Percentiles rank a stretch among this genome's conserved stretches.
phyloP scores from a whole-genome alignment of 2,113 vertebrate genomes.

The Leucopsar rothschildi region DNA sequence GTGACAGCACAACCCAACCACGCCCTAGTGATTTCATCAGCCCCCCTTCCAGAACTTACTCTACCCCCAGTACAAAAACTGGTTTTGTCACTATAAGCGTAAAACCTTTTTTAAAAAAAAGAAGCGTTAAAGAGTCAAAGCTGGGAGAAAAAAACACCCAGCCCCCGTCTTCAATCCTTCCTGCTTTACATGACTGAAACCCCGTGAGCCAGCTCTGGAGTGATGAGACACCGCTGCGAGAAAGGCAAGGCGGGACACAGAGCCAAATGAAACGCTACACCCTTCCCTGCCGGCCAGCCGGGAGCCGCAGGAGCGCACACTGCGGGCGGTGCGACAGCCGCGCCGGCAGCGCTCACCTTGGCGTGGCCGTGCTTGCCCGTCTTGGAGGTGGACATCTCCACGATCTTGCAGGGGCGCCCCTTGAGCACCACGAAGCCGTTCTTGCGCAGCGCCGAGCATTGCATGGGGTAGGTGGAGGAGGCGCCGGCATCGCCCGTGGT shows the following conservation, averaged over 20 bases:
- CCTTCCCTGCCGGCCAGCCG: background rate
- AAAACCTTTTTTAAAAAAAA: background rate
- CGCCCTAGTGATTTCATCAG: conserved; percentile 30
- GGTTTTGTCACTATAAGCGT: background rate
- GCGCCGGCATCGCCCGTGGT: conserved; percentile 10
- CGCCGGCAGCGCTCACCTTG: conserved; percentile 76
- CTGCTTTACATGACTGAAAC: background rate
- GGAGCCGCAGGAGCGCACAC: background rate
- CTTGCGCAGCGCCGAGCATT: conserved; percentile 97
- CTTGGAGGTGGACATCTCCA: conserved; percentile 98
- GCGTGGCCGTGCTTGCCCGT: conserved; percentile 97
- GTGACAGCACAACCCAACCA: background rate
- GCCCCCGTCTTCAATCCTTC: background rate
- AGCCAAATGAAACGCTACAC: background rate
- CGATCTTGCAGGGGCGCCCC: conserved; percentile 95
- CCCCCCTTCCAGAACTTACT: conserved; percentile 35
- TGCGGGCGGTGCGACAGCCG: background rate
- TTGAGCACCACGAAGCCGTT: conserved; percentile 97
- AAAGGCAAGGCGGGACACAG: background rate
- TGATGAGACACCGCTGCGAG: background rate
- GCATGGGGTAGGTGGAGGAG: conserved; percentile 78
- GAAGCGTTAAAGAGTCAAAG: background rate
- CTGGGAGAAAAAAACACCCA: too few relatives aligned
- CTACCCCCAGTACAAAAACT: background rate
- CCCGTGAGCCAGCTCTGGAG: background rate